Percentiles rank a stretch among this genome's conserved stretches.
Conservation (phyloP, 2,888 invertebrate species). For the Operophtera brumata region DNA sequence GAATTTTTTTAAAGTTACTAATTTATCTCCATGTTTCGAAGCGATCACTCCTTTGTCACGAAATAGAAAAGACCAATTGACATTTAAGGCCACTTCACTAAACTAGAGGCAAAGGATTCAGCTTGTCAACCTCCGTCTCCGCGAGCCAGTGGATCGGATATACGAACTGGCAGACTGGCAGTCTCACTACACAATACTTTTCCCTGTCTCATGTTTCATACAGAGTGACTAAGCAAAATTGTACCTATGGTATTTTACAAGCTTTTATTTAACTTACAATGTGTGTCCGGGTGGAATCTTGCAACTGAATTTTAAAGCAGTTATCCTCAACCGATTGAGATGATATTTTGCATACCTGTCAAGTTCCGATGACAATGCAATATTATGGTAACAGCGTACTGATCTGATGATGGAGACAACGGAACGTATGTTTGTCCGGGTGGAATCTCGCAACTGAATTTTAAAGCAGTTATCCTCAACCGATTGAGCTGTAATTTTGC, state of each 20-base stretch:
- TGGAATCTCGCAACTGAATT: no score
- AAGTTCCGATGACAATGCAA: no score
- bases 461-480: no score
- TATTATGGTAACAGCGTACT: no score
- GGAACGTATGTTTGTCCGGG: no score
- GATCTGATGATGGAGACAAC: no score
- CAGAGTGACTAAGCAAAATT: neutral
- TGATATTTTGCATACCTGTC: no score
- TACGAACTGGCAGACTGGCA: slow-evolving; percentile 4
- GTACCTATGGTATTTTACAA: neutral
- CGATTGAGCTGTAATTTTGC: no score
- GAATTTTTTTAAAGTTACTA: neutral
- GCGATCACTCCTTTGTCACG: slow-evolving; percentile 1
- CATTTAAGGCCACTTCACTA: slow-evolving; percentile 14
- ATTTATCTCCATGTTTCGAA: neutral
- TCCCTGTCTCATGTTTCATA: slow-evolving; percentile 2
- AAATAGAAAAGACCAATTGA: slow-evolving; percentile 18
- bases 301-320: no score
- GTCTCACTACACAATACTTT: slow-evolving; percentile 11
- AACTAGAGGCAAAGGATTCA: slow-evolving; percentile 11
- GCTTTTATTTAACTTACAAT: no score
- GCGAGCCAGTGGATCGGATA: slow-evolving; percentile 6
- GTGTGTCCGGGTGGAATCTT: no score
- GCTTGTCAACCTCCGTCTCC: slow-evolving; percentile 17
- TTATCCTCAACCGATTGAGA: no score